Base-by-base conservation (phyloP, 2,888 invertebrate species). In the Andricus curvator region DNA sequence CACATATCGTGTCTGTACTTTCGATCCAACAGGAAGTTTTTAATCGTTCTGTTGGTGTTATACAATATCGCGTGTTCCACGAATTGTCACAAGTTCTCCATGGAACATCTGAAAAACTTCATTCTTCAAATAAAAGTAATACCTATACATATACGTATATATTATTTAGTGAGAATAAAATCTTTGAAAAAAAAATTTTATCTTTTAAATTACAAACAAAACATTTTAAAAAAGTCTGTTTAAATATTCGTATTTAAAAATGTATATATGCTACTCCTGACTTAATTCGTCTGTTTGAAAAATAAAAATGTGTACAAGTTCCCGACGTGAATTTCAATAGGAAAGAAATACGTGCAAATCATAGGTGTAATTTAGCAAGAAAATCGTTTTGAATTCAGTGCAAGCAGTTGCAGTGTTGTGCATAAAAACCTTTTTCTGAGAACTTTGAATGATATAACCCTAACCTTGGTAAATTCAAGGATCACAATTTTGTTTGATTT, bases 31-130 rank as follows among this genome's bases (percentile, higher is more conserved):
- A 97, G 9, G 93, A 93, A 20, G 97, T 93, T 86, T 95, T 93
- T 88, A 95, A 94, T 33, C 97, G 94, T 88, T 97, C 97, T 92
- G 97, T 97, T 20, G 98, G 97, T 88, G 97, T 97, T 68, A 98
- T 96, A 92, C 99, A 99, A 79, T 95, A 95, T 3, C 95, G 94
- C 0, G 98, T 97, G 93, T 99, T 99, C 99, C 99, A 99, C 88
- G 96, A 95, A 93, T 99, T 98, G 90, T 95, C 96, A 91, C 99
- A 99, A 65, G 96, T 96, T 77, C 98, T 95, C 99, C 99, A 99
- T 0, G 99, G 98, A 2, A 99, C 96, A 91, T 97, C 97, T 97
- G 44, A 1, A 29, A 79, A 74, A 37, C 68, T 68, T 22, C n/a
- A 33, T 48, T 64, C 20, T 11, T 66, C 2, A 60, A n/a, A 22